Base-by-base conservation (phyloP, 2,113 vertebrate genomes). In the Pandion haliaetus region DNA sequence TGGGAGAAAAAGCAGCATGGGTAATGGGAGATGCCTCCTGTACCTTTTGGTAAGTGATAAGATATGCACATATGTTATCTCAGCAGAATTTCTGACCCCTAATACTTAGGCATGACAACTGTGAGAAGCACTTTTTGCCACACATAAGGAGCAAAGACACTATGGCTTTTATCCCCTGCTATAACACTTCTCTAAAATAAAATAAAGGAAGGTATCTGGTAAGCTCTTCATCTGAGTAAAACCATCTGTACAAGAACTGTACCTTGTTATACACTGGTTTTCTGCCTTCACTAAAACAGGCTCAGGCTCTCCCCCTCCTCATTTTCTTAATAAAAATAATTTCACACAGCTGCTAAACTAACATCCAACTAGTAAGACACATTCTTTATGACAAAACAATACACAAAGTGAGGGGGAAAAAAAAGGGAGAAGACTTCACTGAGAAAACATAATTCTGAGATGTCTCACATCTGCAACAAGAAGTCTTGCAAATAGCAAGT, bases 41-140 rank as follows among this genome's bases (percentile, higher is more conserved):
- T 14, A 26, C 15, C 55, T 59, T 55, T 70, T 0, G 0, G 7
- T 29, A 44, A 61, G 58, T 10, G 5, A 10, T 1, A 6, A 2
- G 25, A 45, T 58, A 20, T 24, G 10, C 17, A 59, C 17, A 0
- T 8, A 38, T 2, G 1, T 32, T 70, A 50, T 55, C 81, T 63
- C 73, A 59, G 55, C 2, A 4, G 26, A 91, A 71, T 32, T 36
- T 67, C 29, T 55, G 72, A 86, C 34, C 28, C 28, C 20, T 34
- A 55, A 62, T 21, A 47, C 57, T 74, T 14, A 5, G 21, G 62
- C 12, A 62, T 17, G 49, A 72, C 28, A 26, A 74, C 26, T 0
- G 1, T 6, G 4, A 82, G 28, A 66, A 82, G 12, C 25, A 32
- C 17, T 26, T 74, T 66, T 63, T 25, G 4, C 8, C 38, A 74